A percentile compares a stretch with the other conserved stretches of the same genome.
Evolutionary conservation across 2,797 vertebrate genomes (phyloP).

Genomic region (Phalloptychus januarius): DNA sequence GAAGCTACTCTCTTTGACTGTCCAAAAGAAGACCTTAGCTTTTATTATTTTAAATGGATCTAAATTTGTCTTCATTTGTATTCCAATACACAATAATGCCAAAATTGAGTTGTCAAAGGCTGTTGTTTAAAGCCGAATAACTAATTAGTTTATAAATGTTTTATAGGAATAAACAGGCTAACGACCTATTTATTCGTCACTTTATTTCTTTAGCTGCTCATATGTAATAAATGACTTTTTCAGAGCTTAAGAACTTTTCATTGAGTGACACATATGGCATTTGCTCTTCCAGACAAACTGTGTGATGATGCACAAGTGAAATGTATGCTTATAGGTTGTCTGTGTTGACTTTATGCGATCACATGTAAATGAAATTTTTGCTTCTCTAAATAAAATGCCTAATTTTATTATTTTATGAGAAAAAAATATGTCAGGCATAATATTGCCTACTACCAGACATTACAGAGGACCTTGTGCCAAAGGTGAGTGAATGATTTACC

Average conservation of each 20-base stretch:
- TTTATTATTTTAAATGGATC: background rate
- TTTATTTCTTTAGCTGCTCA: background rate
- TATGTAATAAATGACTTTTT: background rate
- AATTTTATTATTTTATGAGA: background rate
- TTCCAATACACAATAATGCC: background rate
- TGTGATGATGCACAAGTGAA: background rate
- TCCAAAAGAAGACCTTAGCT: background rate
- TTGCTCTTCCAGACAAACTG: background rate
- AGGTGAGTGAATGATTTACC: constrained; percentile 70
- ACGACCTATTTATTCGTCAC: background rate
- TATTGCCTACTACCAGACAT: constrained; percentile 44
- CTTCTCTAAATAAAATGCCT: background rate
- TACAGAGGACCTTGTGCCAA: constrained; percentile 51
- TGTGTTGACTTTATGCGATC: background rate
- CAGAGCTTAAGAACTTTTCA: background rate
- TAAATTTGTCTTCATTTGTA: background rate
- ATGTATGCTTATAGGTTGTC: background rate
- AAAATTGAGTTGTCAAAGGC: background rate
- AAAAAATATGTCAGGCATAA: background rate
- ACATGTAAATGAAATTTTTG: background rate
- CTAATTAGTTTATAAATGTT: background rate
- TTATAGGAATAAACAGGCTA: background rate
- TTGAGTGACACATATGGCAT: background rate
- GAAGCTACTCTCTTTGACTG: background rate
- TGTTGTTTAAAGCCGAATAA: background rate